Evolutionary conservation across 2,888 invertebrate species (phyloP).

Genomic region (Furcula furcula): DNA sequence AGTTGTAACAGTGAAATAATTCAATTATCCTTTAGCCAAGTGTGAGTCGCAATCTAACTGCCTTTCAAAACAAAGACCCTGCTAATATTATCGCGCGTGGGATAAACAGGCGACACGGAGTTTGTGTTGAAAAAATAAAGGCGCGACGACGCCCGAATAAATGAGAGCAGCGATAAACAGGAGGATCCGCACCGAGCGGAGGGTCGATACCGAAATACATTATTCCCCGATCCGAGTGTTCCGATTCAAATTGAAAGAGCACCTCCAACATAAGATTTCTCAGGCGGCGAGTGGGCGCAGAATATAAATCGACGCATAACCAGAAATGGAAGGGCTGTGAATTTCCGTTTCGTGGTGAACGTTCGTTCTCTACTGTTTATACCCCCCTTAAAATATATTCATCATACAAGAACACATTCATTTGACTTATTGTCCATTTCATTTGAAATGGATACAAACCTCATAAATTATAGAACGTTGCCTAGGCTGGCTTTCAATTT

Average conservation of each 20-base stretch:
- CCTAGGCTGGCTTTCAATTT: conserved; percentile 15
- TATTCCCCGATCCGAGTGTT: conserved; percentile 81
- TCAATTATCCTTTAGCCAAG: conserved; percentile 64
- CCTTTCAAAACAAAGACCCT: conserved; percentile 72
- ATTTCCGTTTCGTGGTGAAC: conserved; percentile 72
- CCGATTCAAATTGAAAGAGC: conserved; percentile 83
- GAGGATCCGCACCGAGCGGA: conserved; percentile 75
- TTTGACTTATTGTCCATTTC: conserved; percentile 16
- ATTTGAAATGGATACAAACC: not conserved
- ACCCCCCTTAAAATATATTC: conserved; percentile 40
- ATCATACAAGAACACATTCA: conserved; percentile 34
- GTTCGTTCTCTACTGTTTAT: conserved; percentile 43
- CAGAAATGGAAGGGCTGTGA: conserved; percentile 77
- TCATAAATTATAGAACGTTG: not conserved
- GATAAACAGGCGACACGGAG: conserved; percentile 73
- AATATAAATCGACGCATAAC: conserved; percentile 82
- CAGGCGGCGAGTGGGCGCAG: conserved; percentile 80
- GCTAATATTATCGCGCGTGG: conserved; percentile 70
- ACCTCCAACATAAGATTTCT: conserved; percentile 81
- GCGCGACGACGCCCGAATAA: conserved; percentile 79
- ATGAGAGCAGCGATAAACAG: conserved; percentile 80
- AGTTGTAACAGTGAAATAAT: conserved; percentile 35
- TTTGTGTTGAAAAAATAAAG: conserved; percentile 79
- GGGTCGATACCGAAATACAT: conserved; percentile 82
- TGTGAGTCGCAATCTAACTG: conserved; percentile 62